Conservation (phyloP, 2,797 vertebrate species). For the Alfaro cultratus region DNA sequence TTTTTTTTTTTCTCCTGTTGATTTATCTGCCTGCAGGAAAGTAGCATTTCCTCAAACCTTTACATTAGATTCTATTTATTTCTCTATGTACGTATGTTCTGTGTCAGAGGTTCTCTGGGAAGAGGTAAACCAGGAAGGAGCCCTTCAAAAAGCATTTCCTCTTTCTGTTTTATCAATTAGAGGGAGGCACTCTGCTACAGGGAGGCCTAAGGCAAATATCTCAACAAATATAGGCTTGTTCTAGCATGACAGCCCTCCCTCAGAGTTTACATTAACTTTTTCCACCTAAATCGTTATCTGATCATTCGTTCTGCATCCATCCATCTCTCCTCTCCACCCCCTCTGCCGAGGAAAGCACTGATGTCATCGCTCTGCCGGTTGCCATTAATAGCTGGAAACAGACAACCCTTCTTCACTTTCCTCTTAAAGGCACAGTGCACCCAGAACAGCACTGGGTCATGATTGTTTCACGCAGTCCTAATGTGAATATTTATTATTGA, state of each 20-base stretch:
- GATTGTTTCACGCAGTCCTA: slow-evolving; percentile 13
- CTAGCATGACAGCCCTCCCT: slow-evolving; percentile 11
- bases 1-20: slow-evolving; percentile 64
- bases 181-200: slow-evolving; percentile 27
- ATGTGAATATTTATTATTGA: slow-evolving; percentile 24
- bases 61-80: slow-evolving; percentile 59
- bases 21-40: slow-evolving; percentile 68
- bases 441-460: slow-evolving; percentile 52
- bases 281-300: slow-evolving; percentile 41
- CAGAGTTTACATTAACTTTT: slow-evolving; percentile 18
- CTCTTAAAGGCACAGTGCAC: slow-evolving; percentile 75
- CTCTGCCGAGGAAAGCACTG: slow-evolving; percentile 66
- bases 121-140: slow-evolving; percentile 59
- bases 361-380: slow-evolving; percentile 79
- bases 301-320: slow-evolving; percentile 39
- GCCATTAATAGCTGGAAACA: slow-evolving; percentile 81
- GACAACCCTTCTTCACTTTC: slow-evolving; percentile 73
- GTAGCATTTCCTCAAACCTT: slow-evolving; percentile 53
- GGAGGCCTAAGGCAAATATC: slow-evolving; percentile 27
- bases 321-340: slow-evolving; percentile 46
- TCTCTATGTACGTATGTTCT: slow-evolving; percentile 22
- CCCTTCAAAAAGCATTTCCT: slow-evolving; percentile 61
- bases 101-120: slow-evolving; percentile 42
- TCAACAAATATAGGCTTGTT: slow-evolving; percentile 1
- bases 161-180: slow-evolving; percentile 66